A percentile compares a stretch with the other conserved stretches of the same genome.
Conservation (phyloP, 2,888 invertebrate genomes). For the Agrotis exclamationis region DNA sequence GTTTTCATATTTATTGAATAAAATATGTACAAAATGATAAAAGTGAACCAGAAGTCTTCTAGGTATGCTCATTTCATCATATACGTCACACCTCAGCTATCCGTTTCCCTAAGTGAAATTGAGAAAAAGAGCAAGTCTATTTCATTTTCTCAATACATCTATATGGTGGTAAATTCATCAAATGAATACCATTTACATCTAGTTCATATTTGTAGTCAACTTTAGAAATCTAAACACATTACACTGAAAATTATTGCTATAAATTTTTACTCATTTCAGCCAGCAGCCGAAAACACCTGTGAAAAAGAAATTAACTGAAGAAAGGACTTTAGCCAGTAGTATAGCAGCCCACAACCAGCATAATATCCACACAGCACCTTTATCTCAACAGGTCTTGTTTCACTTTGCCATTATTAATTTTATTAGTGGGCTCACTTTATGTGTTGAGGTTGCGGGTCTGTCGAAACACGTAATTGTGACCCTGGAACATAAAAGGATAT, state of each 20-base stretch:
- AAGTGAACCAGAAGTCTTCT: too few species aligned
- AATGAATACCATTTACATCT: too few species aligned
- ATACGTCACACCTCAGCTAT: too few species aligned
- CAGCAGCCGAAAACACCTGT: constrained; percentile 83
- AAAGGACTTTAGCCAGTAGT: constrained; percentile 70
- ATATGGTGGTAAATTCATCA: too few species aligned
- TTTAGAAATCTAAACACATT: not conserved
- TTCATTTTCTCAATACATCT: too few species aligned
- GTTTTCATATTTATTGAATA: not conserved
- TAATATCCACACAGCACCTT: constrained; percentile 75
- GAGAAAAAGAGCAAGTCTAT: too few species aligned
- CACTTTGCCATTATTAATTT: constrained; percentile 6
- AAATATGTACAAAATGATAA: not conserved
- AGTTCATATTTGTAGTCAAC: not conserved
- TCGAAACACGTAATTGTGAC: too few species aligned
- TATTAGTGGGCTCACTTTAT: not conserved
- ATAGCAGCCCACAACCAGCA: constrained; percentile 74
- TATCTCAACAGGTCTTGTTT: constrained; percentile 81
- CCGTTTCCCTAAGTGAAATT: too few species aligned
- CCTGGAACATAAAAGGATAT: too few species aligned
- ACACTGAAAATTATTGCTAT: not conserved
- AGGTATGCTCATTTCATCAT: not conserved
- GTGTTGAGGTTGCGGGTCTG: too few species aligned
- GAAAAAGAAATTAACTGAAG: constrained; percentile 83
- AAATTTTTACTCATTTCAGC: constrained; percentile 71